Evolutionary conservation across 2,888 invertebrate genomes (phyloP).

Genomic region (Adineta ricciae): DNA sequence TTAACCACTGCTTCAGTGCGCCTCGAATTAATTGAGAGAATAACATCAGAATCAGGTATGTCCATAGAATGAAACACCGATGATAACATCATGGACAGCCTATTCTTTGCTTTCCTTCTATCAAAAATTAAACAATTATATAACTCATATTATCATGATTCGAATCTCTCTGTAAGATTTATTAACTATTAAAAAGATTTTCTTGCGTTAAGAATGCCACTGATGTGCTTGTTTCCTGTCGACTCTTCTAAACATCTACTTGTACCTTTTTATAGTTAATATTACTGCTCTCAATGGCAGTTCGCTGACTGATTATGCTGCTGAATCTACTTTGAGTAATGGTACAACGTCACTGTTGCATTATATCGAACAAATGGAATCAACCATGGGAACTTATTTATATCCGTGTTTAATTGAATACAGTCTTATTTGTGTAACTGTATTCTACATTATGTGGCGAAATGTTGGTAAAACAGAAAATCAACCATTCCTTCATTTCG

Average conservation of each 20-base stretch:
- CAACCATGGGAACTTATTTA: slow-evolving; percentile 22
- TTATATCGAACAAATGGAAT: background rate
- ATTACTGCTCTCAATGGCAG: too few relatives aligned
- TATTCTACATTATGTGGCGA: slow-evolving; percentile 28
- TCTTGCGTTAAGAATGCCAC: too few relatives aligned
- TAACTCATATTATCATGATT: too few relatives aligned
- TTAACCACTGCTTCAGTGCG: background rate
- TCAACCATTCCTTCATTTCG: background rate
- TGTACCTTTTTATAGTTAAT: too few relatives aligned
- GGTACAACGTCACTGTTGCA: background rate
- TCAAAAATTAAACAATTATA: background rate
- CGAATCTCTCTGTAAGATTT: too few relatives aligned
- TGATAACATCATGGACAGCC: too few relatives aligned
- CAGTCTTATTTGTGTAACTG: slow-evolving; percentile 29
- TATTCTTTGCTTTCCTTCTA: background rate
- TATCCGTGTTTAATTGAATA: slow-evolving; percentile 33
- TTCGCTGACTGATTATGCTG: background rate
- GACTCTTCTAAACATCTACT: too few relatives aligned
- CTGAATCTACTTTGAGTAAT: background rate
- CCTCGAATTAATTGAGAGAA: background rate
- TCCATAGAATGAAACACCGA: background rate
- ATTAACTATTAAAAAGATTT: too few relatives aligned
- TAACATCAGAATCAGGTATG: background rate
- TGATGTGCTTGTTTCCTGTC: too few relatives aligned
- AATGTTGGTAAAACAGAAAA: slow-evolving; percentile 25